phyloP scores from a whole-genome alignment of 2,113 vertebrate genomes.

The Brienomyrus brachyistius region DNA sequence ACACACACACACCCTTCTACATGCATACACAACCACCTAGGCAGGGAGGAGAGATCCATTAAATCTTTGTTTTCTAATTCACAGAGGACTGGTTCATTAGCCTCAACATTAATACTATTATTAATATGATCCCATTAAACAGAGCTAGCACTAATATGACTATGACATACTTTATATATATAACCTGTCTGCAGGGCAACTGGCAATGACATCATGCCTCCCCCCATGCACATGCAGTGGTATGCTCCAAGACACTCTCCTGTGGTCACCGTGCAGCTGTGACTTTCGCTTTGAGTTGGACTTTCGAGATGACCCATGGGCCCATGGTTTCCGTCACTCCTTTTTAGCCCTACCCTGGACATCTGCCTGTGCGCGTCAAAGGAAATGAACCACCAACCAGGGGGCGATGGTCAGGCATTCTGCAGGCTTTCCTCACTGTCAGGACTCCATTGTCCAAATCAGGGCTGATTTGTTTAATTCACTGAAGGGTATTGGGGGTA shows the following conservation, averaged over 20 bases:
- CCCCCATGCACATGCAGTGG: not conserved
- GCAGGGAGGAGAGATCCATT: not conserved
- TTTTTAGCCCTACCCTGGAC: not conserved
- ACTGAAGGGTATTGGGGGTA: not conserved
- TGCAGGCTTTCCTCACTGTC: not conserved
- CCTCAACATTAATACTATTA: not conserved
- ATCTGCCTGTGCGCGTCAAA: not conserved
- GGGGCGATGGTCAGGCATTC: not conserved
- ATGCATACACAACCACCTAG: not conserved
- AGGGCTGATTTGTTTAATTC: not conserved
- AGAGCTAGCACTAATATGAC: not conserved
- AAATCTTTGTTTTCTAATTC: not conserved
- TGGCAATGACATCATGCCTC: not conserved
- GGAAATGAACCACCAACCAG: not conserved
- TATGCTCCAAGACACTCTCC: not conserved
- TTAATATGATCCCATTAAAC: not conserved
- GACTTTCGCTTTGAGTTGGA: not conserved
- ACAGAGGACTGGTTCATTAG: not conserved
- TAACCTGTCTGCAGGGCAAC: not conserved
- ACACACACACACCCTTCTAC: not conserved
- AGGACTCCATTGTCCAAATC: not conserved
- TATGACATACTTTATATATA: not conserved
- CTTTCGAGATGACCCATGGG: not conserved
- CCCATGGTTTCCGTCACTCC: not conserved
- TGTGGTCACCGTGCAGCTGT: not conserved